Base-by-base conservation (phyloP, 2,888 invertebrate genomes). In the Gastracanthus pulcherrimus region DNA sequence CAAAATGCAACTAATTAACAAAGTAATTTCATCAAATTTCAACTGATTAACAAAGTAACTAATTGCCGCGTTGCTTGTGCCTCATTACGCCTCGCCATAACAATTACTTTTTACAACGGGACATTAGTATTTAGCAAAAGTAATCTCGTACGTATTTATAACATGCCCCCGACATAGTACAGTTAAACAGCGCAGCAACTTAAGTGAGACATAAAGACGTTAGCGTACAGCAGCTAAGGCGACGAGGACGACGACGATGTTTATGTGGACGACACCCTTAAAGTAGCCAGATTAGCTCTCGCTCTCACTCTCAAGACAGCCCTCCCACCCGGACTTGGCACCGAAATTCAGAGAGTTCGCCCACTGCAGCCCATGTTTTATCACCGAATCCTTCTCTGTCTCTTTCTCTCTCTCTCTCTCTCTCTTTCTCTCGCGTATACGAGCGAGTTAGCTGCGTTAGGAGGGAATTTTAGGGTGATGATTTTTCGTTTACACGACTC, bases 231-330 rank as follows among this genome's bases (percentile, higher is more conserved):
- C n/a, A n/a, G n/a, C n/a, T n/a, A n/a, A n/a, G n/a, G n/a, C n/a
- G n/a, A n/a, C n/a, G n/a, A n/a, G n/a, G n/a, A n/a, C n/a, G 26
- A 55, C 55, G 66, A 38, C 36, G 64, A 66, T 55, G 19, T 76
- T 76, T 76, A 76, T 66, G 55, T 38, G 55, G 66, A 66, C 55
- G 75, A 66, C 66, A 55, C 66, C 48, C 75, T 66, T 55, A 66
- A 76, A 66, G 38, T 76, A 66, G 66, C 66, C 51, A 66, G 75
- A 76, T 76, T 76, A 76, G 75, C 75, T 76, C 29, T 55, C 51
- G n/a, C 19, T 13, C 51, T 51, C 19, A 19, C 9, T 9, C 2
- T 55, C 55, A 76, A 76, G 66, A 66, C 66, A 71, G 41, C 55
- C 11, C 55, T 26, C 19, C 19, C 19, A 0, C 6, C 64, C n/a